phyloP scores from a whole-genome alignment of 1,140 invertebrate species.

The Heliconius congener region DNA sequence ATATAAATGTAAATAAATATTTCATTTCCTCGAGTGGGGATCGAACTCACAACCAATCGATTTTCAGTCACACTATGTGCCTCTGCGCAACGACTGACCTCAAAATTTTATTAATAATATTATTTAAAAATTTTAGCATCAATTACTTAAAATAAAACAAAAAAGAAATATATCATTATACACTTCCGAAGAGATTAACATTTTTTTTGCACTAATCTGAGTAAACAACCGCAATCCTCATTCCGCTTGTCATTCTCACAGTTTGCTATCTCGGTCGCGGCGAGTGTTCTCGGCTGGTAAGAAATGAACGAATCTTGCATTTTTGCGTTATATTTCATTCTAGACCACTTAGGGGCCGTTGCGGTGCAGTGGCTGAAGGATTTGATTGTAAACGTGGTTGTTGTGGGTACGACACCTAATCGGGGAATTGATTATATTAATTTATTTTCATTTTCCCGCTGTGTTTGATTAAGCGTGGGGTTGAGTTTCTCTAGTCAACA shows the following conservation, averaged over 20 bases:
- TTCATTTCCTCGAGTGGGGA: too few species aligned
- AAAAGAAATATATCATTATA: neutral
- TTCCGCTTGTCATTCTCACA: constrained; percentile 15
- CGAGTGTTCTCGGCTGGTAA: constrained; percentile 1
- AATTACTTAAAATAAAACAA: neutral
- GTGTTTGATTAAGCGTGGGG: too few species aligned
- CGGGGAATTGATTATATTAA: too few species aligned
- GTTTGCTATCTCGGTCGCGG: constrained; percentile 13
- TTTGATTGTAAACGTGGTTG: neutral
- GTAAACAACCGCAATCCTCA: constrained; percentile 8
- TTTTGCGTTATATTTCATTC: constrained; percentile 5
- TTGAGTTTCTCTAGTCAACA: too few species aligned
- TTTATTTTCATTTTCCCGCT: too few species aligned
- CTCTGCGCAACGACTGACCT: too few species aligned
- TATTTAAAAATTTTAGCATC: neutral
- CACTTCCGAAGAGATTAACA: neutral
- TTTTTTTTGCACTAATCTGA: constrained; percentile 5
- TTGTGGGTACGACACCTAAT: neutral
- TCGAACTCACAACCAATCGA: too few species aligned
- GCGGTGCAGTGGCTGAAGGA: neutral
- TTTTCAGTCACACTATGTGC: too few species aligned
- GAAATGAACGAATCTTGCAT: constrained; percentile 16
- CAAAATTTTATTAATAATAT: too few species aligned
- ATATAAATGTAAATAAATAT: too few species aligned
- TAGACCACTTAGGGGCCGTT: neutral